Percentiles rank a stretch among this genome's conserved stretches.
phyloP scores from a whole-genome alignment of 2,888 invertebrate genomes.

The Eustalomyia histrio region DNA sequence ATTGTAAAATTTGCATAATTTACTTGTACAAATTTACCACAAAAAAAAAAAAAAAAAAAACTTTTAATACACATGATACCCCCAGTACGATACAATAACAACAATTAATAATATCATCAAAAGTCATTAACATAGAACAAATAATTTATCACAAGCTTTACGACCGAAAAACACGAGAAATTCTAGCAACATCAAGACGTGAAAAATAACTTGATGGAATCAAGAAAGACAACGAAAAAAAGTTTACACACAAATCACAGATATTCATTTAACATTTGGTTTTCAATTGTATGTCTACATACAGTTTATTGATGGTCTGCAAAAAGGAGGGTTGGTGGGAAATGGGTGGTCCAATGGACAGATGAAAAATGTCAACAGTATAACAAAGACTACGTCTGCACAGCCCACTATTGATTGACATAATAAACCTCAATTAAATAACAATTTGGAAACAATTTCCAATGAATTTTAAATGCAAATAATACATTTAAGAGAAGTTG shows the following conservation, averaged over 20 bases:
- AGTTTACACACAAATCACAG: slow-evolving; percentile 41
- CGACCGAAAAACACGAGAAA: not conserved
- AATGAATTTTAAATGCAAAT: slow-evolving; percentile 58
- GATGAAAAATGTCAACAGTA: slow-evolving; percentile 32
- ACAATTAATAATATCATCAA: slow-evolving; percentile 9
- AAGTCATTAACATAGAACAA: slow-evolving; percentile 40
- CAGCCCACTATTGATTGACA: slow-evolving; percentile 65
- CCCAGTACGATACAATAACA: not conserved
- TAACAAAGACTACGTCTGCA: slow-evolving; percentile 10
- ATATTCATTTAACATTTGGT: slow-evolving; percentile 39
- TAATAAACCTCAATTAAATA: slow-evolving; percentile 68
- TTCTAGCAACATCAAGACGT: not conserved
- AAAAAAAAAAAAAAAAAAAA: no score
- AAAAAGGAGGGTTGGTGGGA: slow-evolving; percentile 16
- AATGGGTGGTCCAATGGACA: not conserved
- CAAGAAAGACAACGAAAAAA: slow-evolving; percentile 4
- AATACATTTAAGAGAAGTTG: not conserved
- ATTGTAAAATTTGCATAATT: not conserved
- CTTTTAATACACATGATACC: not conserved
- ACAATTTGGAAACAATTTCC: slow-evolving; percentile 66
- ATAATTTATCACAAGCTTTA: slow-evolving; percentile 43
- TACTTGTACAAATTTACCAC: not conserved
- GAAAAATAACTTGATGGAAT: slow-evolving; percentile 8
- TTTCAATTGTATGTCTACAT: slow-evolving; percentile 10
- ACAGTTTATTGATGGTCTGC: not conserved